Percentiles rank a stretch among this genome's conserved stretches.
phyloP scores from a whole-genome alignment of 2,113 vertebrate genomes.

The Vidua chalybeata region DNA sequence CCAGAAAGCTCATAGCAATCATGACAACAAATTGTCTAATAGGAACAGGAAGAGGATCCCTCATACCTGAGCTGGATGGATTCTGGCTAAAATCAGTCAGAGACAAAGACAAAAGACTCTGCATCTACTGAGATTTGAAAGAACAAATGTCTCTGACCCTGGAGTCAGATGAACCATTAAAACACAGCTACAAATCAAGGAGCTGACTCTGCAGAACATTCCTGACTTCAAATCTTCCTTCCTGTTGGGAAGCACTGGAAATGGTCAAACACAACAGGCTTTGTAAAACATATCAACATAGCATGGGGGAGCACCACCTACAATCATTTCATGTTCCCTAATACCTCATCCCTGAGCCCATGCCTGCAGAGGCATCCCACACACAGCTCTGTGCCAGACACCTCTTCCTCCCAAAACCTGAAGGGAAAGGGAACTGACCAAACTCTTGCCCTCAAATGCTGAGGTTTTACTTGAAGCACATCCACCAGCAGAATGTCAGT shows the following conservation, averaged over 20 bases:
- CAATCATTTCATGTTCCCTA: too few species aligned
- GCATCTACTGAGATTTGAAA: neutral
- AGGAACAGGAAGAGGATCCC: neutral
- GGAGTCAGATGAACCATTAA: neutral
- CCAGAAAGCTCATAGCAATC: conserved; percentile 23
- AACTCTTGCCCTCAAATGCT: rapidly evolving
- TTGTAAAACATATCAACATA: neutral
- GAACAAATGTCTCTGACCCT: neutral
- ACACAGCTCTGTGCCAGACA: neutral
- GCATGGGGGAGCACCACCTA: neutral
- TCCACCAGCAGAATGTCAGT: neutral
- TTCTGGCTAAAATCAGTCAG: neutral
- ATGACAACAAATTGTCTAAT: conserved; percentile 7
- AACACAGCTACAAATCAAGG: neutral
- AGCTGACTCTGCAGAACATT: neutral
- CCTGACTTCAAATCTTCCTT: neutral
- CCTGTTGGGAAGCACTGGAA: neutral
- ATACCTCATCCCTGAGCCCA: neutral
- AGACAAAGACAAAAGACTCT: neutral
- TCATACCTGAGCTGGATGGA: neutral
- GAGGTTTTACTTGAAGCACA: neutral
- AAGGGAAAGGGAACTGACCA: neutral
- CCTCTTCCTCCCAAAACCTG: neutral
- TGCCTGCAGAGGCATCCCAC: neutral
- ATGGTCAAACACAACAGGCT: neutral